Conservation (phyloP, 2,888 invertebrate species). For the Arrhopalites spinosus region DNA sequence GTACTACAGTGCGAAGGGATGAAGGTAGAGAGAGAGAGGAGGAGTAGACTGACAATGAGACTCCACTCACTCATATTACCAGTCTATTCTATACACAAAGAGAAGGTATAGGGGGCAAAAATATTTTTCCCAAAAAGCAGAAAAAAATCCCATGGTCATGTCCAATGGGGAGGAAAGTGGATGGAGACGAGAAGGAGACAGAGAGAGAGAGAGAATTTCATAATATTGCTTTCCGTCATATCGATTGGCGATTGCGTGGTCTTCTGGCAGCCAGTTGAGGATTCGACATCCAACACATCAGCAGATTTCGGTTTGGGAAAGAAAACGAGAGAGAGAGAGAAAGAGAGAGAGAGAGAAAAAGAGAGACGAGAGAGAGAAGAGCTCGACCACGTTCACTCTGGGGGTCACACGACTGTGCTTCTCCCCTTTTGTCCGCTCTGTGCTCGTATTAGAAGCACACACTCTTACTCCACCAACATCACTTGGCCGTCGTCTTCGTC, state of each 20-base stretch:
- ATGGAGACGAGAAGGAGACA: conserved; percentile 45
- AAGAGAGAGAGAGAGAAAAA: conserved; percentile 34
- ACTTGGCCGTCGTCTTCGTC: not conserved
- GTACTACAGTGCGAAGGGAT: not conserved
- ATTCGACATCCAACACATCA: conserved; percentile 41
- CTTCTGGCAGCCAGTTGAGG: conserved; percentile 46
- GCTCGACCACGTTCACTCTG: conserved; percentile 29
- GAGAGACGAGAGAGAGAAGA: conserved; percentile 35
- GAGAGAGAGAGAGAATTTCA: conserved; percentile 39
- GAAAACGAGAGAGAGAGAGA: conserved; percentile 36
- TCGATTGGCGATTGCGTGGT: conserved; percentile 57
- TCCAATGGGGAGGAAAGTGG: conserved; percentile 54
- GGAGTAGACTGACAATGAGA: conserved; percentile 6
- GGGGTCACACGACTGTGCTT: conserved; percentile 27
- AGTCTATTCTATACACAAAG: not conserved
- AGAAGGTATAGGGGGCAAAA: conserved; percentile 30
- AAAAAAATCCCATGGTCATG: conserved; percentile 43
- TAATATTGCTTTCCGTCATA: conserved; percentile 56
- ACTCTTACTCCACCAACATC: no score
- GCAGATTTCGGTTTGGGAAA: conserved; percentile 32
- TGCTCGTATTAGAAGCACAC: no score
- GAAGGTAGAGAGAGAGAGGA: conserved; percentile 18
- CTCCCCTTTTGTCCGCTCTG: conserved; percentile 23
- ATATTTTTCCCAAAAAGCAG: conserved; percentile 51
- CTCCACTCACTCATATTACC: not conserved